These are phyloP conservation scores for Holocentrus rufus DNA, from an alignment of 2,797 vertebrate genomes.

Conservation along the genomic window DNA sequence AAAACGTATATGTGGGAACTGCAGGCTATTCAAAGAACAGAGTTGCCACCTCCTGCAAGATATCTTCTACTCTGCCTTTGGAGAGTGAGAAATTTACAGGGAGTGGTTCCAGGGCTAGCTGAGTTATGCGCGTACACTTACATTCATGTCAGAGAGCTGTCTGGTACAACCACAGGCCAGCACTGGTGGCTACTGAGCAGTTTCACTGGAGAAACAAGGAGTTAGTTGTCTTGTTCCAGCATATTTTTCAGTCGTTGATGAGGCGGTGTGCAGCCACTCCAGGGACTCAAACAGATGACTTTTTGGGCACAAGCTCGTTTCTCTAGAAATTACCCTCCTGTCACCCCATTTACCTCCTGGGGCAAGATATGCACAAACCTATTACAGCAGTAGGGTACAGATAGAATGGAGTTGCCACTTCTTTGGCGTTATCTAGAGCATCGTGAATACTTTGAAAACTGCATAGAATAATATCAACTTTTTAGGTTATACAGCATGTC, in stretches of 20 bases:
- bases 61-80: no score
- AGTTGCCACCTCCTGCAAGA: neutral
- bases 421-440: slow-evolving; percentile 6
- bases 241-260: slow-evolving; percentile 34
- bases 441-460: slow-evolving; percentile 16
- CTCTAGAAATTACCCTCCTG: slow-evolving; percentile 37
- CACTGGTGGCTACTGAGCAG: slow-evolving; percentile 18
- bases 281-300: slow-evolving; percentile 56
- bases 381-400: slow-evolving; percentile 40
- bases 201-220: slow-evolving; percentile 23
- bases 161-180: slow-evolving; percentile 26
- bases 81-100: no score
- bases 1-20: neutral
- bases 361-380: slow-evolving; percentile 54
- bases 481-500: neutral
- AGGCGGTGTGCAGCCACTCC: slow-evolving; percentile 21
- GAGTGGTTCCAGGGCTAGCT: neutral
- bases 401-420: slow-evolving; percentile 16
- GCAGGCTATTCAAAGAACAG: neutral
- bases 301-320: slow-evolving; percentile 59
- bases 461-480: neutral
- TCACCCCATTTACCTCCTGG: slow-evolving; percentile 53
- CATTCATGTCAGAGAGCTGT: neutral
- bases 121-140: neutral
- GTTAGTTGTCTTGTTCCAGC: slow-evolving; percentile 23